Percentiles rank a stretch among this genome's conserved stretches.
Conservation (phyloP, 2,113 vertebrate genomes). For the Corapipo altera region DNA sequence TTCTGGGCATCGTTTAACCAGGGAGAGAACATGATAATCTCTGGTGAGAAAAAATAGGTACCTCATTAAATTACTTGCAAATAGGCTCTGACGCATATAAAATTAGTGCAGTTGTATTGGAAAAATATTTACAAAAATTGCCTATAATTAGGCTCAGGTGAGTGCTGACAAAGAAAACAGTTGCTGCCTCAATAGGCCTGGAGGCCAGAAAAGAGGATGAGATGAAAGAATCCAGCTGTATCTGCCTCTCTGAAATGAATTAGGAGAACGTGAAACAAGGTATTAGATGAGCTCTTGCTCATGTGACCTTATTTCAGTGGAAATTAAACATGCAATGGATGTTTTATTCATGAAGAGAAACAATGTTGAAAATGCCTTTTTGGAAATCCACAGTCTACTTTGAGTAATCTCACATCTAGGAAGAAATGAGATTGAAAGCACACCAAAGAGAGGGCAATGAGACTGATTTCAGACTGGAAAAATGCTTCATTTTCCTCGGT, state of each 20-base stretch:
- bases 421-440: not conserved
- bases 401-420: not conserved
- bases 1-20: not conserved
- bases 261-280: not conserved
- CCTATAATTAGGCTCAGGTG: not conserved
- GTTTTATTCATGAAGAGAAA: not conserved
- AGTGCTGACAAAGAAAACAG: slow-evolving; percentile 12
- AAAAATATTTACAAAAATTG: slow-evolving; percentile 23
- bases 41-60: not conserved
- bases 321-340: not conserved
- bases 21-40: not conserved
- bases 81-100: not conserved
- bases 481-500: not conserved
- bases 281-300: not conserved
- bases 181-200: not conserved
- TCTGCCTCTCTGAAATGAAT: not conserved
- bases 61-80: not conserved
- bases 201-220: not conserved
- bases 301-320: not conserved
- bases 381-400: not conserved
- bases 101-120: not conserved
- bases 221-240: not conserved
- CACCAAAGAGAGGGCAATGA: not conserved
- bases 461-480: not conserved
- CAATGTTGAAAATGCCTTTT: not conserved